phyloP scores from a whole-genome alignment of 35 echinoderm and acorn worm genomes.

The Lytechinus pictus region DNA sequence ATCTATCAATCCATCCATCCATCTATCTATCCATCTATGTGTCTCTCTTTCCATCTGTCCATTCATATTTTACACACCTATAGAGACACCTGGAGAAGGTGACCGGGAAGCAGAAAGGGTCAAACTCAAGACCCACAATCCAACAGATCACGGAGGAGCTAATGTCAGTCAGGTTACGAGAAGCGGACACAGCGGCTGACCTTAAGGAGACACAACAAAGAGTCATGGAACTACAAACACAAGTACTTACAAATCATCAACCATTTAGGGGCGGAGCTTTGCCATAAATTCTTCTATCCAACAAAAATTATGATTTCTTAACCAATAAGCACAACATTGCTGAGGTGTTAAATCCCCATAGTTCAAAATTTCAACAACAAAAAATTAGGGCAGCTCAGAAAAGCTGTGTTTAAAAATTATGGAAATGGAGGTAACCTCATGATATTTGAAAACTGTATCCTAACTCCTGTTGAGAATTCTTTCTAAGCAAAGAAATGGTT shows the following conservation, averaged over 20 bases:
- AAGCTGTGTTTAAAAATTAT: too few relatives aligned
- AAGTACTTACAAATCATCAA: conserved; percentile 54
- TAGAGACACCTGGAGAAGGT: conserved; percentile 86
- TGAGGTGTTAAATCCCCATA: too few relatives aligned
- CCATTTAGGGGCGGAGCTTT: too few relatives aligned
- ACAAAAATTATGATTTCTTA: too few relatives aligned
- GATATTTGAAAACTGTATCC: too few relatives aligned
- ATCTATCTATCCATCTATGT: neutral
- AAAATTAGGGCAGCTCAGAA: too few relatives aligned
- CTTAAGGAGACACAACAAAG: conserved; percentile 91
- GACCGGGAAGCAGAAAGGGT: conserved; percentile 67
- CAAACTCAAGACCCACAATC: conserved; percentile 67
- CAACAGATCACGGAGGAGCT: conserved; percentile 88
- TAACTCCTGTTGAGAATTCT: too few relatives aligned
- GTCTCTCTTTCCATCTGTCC: neutral
- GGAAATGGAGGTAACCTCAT: too few relatives aligned
- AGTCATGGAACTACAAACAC: conserved; percentile 93
- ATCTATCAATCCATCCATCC: neutral
- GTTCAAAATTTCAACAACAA: too few relatives aligned
- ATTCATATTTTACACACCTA: neutral
- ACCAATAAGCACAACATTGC: too few relatives aligned
- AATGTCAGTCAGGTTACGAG: conserved; percentile 83
- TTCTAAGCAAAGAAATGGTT: too few relatives aligned
- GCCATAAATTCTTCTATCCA: too few relatives aligned
- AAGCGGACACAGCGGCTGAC: conserved; percentile 86